Evolutionary conservation across 2,113 vertebrate species (phyloP).

Genomic region (Helogale parvula): DNA sequence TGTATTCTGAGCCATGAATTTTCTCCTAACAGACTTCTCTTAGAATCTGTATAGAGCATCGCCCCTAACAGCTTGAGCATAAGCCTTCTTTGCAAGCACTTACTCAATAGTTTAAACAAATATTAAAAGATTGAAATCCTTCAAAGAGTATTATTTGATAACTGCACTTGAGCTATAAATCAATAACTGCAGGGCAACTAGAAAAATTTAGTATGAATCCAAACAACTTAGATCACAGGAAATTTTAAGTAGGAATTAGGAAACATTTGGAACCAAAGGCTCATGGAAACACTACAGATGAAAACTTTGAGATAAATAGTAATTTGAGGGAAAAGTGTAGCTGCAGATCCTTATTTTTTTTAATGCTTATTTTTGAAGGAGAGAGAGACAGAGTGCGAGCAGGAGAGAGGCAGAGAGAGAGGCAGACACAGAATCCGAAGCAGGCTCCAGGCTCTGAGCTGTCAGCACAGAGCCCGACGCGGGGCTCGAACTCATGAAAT

Average conservation of each 20-base stretch:
- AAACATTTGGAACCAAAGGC: not conserved
- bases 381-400: no score
- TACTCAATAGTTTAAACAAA: not conserved
- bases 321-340: not conserved
- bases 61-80: not conserved
- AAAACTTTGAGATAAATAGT: not conserved
- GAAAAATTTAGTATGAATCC: not conserved
- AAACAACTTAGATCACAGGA: not conserved
- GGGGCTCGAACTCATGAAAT: no score
- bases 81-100: not conserved
- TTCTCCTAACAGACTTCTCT: not conserved
- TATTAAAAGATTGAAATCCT: not conserved
- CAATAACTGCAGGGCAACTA: not conserved
- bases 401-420: no score
- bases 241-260: not conserved
- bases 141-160: not conserved
- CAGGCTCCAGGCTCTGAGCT: no score
- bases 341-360: not conserved
- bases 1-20: not conserved
- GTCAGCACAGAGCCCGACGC: no score
- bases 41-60: not conserved
- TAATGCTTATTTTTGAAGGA: no score
- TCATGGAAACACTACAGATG: not conserved
- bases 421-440: no score
- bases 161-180: not conserved